phyloP scores from a whole-genome alignment of 2,797 vertebrate species.

The Champsocephalus gunnari region DNA sequence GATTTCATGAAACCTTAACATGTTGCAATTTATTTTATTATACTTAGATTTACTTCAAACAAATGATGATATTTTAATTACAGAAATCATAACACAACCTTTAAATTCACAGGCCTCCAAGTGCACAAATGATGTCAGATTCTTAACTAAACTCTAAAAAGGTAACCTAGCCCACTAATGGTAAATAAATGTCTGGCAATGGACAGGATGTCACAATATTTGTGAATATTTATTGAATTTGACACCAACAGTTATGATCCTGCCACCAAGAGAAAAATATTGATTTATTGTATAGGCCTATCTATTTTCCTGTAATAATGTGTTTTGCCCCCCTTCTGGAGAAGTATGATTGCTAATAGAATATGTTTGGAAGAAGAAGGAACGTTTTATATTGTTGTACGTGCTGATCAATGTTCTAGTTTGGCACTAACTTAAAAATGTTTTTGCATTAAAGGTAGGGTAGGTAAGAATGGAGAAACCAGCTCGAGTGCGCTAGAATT shows the following conservation, averaged over 20 bases:
- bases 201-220: constrained; percentile 1
- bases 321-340: no score
- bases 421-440: no score
- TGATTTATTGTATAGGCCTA: no score
- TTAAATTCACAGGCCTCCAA: constrained; percentile 4
- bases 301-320: no score
- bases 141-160: neutral
- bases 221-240: neutral
- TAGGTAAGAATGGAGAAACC: no score
- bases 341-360: no score
- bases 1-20: neutral
- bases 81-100: no score
- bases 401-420: no score
- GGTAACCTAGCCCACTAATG: neutral
- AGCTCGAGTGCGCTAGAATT: no score
- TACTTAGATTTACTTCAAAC: neutral
- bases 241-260: neutral
- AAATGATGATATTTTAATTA: neutral
- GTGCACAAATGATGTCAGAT: neutral
- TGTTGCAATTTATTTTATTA: neutral
- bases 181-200: neutral
- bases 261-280: neutral
- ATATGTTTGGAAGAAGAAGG: no score
- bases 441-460: no score
- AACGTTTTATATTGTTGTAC: no score